A percentile compares a stretch with the other conserved stretches of the same genome.
Conservation (phyloP, 2,113 vertebrate species). For the Mastomys coucha region DNA sequence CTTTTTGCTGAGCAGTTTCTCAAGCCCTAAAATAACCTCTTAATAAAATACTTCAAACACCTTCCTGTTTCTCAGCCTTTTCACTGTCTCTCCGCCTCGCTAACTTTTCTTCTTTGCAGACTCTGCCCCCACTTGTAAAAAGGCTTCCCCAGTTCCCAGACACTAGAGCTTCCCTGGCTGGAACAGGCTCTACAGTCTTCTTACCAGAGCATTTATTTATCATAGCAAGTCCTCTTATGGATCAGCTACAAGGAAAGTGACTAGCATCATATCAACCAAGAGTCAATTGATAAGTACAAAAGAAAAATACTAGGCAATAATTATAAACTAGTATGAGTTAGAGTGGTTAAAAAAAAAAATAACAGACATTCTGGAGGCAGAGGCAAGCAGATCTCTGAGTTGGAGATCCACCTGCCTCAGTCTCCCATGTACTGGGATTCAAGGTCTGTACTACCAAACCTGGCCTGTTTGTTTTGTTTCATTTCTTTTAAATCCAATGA, state of each 20-base stretch:
- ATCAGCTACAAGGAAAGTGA: neutral
- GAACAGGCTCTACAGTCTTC: neutral
- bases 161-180: neutral
- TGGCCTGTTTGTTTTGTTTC: neutral
- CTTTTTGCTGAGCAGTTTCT: too few species aligned
- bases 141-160: too few species aligned
- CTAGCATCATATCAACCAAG: neutral
- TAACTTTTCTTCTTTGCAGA: neutral
- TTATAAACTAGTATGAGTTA: neutral
- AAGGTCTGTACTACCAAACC: neutral
- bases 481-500: neutral
- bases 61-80: slow-evolving; percentile 3
- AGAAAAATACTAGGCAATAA: slow-evolving; percentile 24
- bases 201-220: neutral
- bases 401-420: neutral
- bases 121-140: neutral
- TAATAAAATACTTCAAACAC: neutral
- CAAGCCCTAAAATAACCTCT: neutral
- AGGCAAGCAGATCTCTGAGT: neutral
- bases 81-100: neutral
- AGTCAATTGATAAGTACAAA: slow-evolving; percentile 13
- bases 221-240: neutral
- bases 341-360: slow-evolving; percentile 57
- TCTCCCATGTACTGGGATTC: neutral
- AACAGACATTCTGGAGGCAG: neutral